Evolutionary conservation across 2,888 invertebrate genomes (phyloP).

Genomic region (Cryptosula pallasiana): DNA sequence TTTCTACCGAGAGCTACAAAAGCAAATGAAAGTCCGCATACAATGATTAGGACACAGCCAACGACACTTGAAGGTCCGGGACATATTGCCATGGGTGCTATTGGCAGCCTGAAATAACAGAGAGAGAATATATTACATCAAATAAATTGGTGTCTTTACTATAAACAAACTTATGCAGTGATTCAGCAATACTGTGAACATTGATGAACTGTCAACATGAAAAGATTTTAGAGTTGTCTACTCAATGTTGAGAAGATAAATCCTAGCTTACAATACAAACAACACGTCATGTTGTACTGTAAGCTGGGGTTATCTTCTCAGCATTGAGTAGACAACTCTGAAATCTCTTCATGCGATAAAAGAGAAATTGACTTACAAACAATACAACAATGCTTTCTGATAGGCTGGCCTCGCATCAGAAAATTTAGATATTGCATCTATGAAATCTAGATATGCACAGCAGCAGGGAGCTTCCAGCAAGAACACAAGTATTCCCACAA

Average conservation of each 20-base stretch:
- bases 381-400: conserved; percentile 80
- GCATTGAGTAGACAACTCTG: too few species aligned
- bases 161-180: too few species aligned
- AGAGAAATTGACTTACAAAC: conserved; percentile 69
- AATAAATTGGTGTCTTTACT: too few species aligned
- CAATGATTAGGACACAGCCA: conserved; percentile 82
- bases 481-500: conserved; percentile 80
- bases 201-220: too few species aligned
- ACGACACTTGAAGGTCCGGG: conserved; percentile 71
- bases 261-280: not conserved
- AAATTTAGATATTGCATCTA: conserved; percentile 74
- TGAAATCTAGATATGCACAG: conserved; percentile 91
- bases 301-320: too few species aligned
- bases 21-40: conserved; percentile 82
- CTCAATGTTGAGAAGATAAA: too few species aligned
- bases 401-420: conserved; percentile 80
- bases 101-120: conserved; percentile 62
- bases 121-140: too few species aligned
- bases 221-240: too few species aligned
- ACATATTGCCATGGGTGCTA: conserved; percentile 75
- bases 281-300: not conserved
- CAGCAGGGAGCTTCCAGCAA: conserved; percentile 94
- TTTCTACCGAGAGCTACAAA: conserved; percentile 92
- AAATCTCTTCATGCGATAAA: too few species aligned
- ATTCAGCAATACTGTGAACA: too few species aligned